A percentile compares a stretch with the other conserved stretches of the same genome.
phyloP scores from a whole-genome alignment of 2,113 vertebrate genomes.

The Speoplatyrhinus poulsoni region DNA sequence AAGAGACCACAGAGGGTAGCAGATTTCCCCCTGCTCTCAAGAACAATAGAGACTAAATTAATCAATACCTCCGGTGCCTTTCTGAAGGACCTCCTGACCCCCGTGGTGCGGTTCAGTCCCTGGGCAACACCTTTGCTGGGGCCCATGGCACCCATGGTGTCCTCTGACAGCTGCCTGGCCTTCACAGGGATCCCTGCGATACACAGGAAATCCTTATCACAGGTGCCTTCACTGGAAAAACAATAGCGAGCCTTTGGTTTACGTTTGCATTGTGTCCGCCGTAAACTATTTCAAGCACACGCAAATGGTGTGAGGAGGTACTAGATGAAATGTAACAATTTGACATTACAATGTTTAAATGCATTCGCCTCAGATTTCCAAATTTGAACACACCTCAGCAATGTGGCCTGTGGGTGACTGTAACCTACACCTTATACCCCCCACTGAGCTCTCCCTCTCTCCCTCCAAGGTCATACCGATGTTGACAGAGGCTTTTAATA shows the following conservation, averaged over 20 bases:
- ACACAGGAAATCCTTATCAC: conserved; percentile 17
- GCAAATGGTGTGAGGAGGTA: too few relatives aligned
- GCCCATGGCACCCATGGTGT: conserved; percentile 83
- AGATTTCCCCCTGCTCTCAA: not conserved
- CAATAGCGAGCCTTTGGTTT: too few relatives aligned
- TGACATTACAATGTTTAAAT: too few relatives aligned
- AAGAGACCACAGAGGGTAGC: not conserved
- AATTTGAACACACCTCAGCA: conserved; percentile 2
- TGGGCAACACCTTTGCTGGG: conserved; percentile 90
- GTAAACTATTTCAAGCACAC: too few relatives aligned
- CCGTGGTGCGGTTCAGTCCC: conserved; percentile 89
- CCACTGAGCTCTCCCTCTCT: conserved; percentile 9
- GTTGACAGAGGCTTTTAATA: conserved; percentile 51
- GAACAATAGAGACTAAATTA: not conserved
- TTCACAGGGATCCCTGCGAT: conserved; percentile 90
- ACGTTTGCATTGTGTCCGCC: too few relatives aligned
- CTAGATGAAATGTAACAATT: too few relatives aligned
- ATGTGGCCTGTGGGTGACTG: conserved; percentile 42
- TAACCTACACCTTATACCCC: conserved; percentile 37
- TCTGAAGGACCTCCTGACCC: conserved; percentile 95
- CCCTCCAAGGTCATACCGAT: not conserved
- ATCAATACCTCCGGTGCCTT: conserved; percentile 89
- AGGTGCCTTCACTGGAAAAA: too few relatives aligned
- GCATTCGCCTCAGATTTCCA: too few relatives aligned
- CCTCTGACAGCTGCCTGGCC: conserved; percentile 88